Evolutionary conservation across 2,113 vertebrate genomes (phyloP).

Genomic region (Pleuronectes platessa): DNA sequence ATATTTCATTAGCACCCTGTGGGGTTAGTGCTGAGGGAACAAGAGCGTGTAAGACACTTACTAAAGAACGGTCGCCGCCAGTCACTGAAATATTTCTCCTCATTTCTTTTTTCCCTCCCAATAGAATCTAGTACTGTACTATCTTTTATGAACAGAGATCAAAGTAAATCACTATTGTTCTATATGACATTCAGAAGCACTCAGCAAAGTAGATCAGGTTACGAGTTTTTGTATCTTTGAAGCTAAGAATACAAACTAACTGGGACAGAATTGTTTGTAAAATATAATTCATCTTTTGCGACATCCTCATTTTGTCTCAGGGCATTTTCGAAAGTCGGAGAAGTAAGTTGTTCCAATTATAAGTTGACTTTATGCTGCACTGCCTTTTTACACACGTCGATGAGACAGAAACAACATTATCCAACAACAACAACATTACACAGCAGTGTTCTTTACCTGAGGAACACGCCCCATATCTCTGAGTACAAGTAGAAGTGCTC

Average conservation of each 20-base stretch:
- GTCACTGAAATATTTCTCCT: constrained; percentile 82
- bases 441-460: constrained; percentile 3
- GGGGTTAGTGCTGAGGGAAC: constrained; percentile 84
- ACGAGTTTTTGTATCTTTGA: constrained; percentile 46
- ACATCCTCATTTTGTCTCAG: constrained; percentile 48
- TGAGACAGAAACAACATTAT: constrained; percentile 1
- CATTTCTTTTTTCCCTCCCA: constrained; percentile 48
- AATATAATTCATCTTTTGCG: constrained; percentile 36
- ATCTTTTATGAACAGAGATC: constrained; percentile 45
- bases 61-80: constrained; percentile 83
- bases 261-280: constrained; percentile 51
- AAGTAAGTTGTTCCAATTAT: constrained; percentile 60
- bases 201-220: constrained; percentile 52
- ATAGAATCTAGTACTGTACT: constrained; percentile 26
- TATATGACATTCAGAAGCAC: constrained; percentile 44
- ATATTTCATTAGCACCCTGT: constrained; percentile 95
- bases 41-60: constrained; percentile 80
- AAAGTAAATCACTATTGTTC: constrained; percentile 58
- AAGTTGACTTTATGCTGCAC: constrained; percentile 40
- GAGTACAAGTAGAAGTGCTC: constrained; percentile 18
- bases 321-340: constrained; percentile 42
- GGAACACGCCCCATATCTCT: constrained; percentile 14
- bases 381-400: constrained; percentile 5
- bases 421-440: background rate
- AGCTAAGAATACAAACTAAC: constrained; percentile 63